A percentile compares a stretch with the other conserved stretches of the same genome.
Conservation (phyloP, 2,797 vertebrate species). For the Lutjanus campechanus region DNA sequence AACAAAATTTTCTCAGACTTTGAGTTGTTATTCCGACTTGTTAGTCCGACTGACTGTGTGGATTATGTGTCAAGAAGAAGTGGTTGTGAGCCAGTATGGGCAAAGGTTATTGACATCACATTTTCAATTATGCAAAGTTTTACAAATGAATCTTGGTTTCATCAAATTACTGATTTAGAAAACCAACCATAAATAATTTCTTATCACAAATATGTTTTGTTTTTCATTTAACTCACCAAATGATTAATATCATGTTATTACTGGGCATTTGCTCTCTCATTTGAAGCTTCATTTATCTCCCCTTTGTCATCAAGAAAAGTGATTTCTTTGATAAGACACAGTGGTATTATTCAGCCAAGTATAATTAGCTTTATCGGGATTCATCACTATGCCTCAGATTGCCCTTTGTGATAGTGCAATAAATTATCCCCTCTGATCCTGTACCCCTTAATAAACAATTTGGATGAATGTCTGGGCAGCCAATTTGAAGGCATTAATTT, state of each 20-base stretch:
- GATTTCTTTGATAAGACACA: constrained; percentile 67
- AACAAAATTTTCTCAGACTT: too few relatives aligned
- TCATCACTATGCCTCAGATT: constrained; percentile 70
- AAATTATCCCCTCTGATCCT: constrained; percentile 80
- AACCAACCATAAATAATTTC: constrained; percentile 36
- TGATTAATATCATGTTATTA: constrained; percentile 35
- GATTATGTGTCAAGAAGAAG: not conserved
- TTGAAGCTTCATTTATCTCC: constrained; percentile 51
- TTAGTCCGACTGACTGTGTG: not conserved
- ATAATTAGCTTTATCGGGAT: constrained; percentile 80
- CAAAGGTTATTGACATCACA: constrained; percentile 9
- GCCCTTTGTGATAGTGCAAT: constrained; percentile 79
- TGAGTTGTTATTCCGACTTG: too few relatives aligned
- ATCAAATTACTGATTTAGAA: constrained; percentile 15
- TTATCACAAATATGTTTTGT: constrained; percentile 30
- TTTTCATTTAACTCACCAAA: constrained; percentile 40
- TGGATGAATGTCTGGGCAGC: constrained; percentile 82
- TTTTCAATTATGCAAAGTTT: constrained; percentile 22
- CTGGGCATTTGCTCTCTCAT: constrained; percentile 35
- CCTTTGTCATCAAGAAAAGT: constrained; percentile 46
- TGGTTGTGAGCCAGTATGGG: not conserved
- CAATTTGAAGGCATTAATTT: constrained; percentile 85
- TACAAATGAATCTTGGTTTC: constrained; percentile 18
- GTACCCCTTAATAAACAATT: constrained; percentile 83
- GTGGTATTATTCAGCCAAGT: constrained; percentile 60